These are phyloP conservation scores for Phasianus colchicus DNA, from an alignment of 2,113 vertebrate genomes.

Conservation along the genomic window DNA sequence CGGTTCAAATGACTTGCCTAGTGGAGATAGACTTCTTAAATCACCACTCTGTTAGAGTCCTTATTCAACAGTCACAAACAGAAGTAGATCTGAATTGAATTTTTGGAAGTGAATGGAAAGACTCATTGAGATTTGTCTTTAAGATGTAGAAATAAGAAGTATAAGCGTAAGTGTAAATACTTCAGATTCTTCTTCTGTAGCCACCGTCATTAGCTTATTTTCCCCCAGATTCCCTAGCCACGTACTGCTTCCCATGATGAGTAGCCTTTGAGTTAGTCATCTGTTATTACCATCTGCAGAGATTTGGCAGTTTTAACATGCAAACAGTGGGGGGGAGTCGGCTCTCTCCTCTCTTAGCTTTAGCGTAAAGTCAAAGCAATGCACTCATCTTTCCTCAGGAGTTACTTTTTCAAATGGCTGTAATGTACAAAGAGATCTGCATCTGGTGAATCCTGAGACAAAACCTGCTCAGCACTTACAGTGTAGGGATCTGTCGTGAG, in stretches of 20 bases:
- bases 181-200: background rate
- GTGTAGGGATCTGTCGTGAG: background rate
- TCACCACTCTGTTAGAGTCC: background rate
- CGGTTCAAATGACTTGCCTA: background rate
- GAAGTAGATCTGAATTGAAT: background rate
- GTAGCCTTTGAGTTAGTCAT: background rate
- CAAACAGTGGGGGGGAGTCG: background rate
- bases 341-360: background rate
- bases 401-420: background rate
- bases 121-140: background rate
- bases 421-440: background rate
- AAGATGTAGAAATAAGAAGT: background rate
- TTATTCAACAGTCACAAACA: background rate
- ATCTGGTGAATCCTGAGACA: background rate
- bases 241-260: background rate
- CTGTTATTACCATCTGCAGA: background rate
- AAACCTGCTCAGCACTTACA: background rate
- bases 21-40: background rate
- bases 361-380: background rate
- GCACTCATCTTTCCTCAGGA: background rate
- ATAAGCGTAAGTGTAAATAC: background rate
- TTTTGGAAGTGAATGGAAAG: background rate
- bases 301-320: constrained; percentile 3
- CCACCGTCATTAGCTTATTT: background rate
- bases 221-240: background rate